Percentiles rank a stretch among this genome's conserved stretches.
Conservation (phyloP, 1,140 invertebrate species). For the Metaphire vulgaris region DNA sequence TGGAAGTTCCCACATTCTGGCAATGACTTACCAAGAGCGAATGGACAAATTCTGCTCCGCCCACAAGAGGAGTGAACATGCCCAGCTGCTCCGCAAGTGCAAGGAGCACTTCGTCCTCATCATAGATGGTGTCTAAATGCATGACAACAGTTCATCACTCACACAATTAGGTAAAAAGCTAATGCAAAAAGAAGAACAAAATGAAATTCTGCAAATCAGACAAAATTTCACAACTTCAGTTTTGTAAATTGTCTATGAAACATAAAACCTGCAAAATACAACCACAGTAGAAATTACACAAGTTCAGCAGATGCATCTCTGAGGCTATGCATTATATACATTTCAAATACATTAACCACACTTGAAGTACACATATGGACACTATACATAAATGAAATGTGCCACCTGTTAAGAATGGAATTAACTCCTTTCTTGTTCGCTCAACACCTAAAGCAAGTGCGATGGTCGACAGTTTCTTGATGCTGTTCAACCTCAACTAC, state of each 20-base stretch:
- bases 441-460: slow-evolving; percentile 94
- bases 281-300: no score
- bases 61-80: slow-evolving; percentile 84
- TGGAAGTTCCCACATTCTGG: no score
- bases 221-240: no score
- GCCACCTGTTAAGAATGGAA: slow-evolving; percentile 91
- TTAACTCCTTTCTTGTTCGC: slow-evolving; percentile 88
- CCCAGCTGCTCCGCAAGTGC: slow-evolving; percentile 97
- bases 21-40: slow-evolving; percentile 29
- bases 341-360: no score
- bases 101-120: slow-evolving; percentile 97
- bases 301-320: no score
- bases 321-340: no score
- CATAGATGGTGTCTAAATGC: slow-evolving; percentile 86
- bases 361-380: no score
- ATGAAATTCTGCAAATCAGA: slow-evolving; percentile 29
- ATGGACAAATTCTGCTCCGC: slow-evolving; percentile 90
- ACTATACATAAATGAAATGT: no score
- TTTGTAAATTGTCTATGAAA: no score
- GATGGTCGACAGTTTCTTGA: slow-evolving; percentile 98
- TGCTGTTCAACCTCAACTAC: slow-evolving; percentile 92
- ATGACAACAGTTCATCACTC: neutral
- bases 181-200: neutral
- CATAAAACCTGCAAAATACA: no score
- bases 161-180: no score